Evolutionary conservation across 2,797 vertebrate genomes (phyloP).

Genomic region (Pseudomugil tenellus): DNA sequence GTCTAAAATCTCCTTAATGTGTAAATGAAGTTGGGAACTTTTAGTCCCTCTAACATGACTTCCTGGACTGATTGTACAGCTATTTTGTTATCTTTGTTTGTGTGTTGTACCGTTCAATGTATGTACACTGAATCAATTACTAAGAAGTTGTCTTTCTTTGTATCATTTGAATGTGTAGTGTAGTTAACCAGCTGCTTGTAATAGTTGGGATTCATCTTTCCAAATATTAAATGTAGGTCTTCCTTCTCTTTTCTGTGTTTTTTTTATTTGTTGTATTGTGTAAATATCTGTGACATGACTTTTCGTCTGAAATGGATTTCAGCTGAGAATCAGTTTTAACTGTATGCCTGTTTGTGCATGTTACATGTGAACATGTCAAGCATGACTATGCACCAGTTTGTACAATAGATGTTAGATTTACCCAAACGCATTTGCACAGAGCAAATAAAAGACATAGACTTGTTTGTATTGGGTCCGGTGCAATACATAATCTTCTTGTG

Average conservation of each 20-base stretch:
- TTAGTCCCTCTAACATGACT: conserved; percentile 54
- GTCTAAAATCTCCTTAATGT: conserved; percentile 73
- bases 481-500: conserved; percentile 55
- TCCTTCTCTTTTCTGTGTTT: conserved; percentile 72
- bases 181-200: conserved; percentile 57
- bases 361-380: conserved; percentile 80
- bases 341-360: conserved; percentile 83
- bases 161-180: conserved; percentile 74
- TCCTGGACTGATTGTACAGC: conserved; percentile 72
- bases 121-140: conserved; percentile 39
- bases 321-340: conserved; percentile 58
- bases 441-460: conserved; percentile 49
- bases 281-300: conserved; percentile 63
- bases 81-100: conserved; percentile 62
- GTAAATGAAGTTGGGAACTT: conserved; percentile 65
- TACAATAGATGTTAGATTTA: conserved; percentile 67
- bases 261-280: conserved; percentile 62
- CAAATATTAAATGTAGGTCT: conserved; percentile 70
- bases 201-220: conserved; percentile 63
- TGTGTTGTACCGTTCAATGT: conserved; percentile 70
- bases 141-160: conserved; percentile 68
- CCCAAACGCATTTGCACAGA: conserved; percentile 70
- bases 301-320: conserved; percentile 57
- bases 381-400: conserved; percentile 83
- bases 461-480: conserved; percentile 64